phyloP scores from a whole-genome alignment of 2,113 vertebrate genomes.

The Parus major region DNA sequence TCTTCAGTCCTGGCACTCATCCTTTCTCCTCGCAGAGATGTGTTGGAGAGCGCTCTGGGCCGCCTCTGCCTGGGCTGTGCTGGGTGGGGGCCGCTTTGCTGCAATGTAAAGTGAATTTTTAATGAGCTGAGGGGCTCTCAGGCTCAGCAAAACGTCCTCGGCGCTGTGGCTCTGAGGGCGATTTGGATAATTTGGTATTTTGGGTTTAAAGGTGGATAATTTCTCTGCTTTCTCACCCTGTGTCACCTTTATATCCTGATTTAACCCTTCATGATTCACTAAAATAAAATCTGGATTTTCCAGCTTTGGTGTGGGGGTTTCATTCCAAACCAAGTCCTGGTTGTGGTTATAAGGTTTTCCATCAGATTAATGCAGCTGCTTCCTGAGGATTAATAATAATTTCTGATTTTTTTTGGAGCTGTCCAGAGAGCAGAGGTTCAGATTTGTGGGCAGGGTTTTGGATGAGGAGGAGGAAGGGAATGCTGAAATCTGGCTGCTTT shows the following conservation, averaged over 20 bases:
- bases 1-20: neutral
- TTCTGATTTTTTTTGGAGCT: neutral
- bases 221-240: neutral
- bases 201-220: neutral
- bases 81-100: rapidly evolving
- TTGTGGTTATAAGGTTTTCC: neutral
- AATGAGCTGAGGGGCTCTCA: neutral
- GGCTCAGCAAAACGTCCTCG: neutral
- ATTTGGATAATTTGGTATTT: neutral
- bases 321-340: neutral
- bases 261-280: rapidly evolving
- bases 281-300: neutral
- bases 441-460: neutral
- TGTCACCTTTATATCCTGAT: neutral
- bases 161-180: rapidly evolving
- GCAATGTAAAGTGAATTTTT: neutral
- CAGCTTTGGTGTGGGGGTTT: neutral
- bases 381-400: neutral
- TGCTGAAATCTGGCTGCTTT: neutral
- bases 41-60: neutral
- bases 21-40: neutral
- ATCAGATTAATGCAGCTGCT: neutral
- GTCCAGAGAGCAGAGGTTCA: neutral
- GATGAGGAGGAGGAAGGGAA: neutral
- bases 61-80: rapidly evolving